These are phyloP conservation scores for Cottus gobio DNA, from an alignment of 2,113 vertebrate species.

Conservation along the genomic window DNA sequence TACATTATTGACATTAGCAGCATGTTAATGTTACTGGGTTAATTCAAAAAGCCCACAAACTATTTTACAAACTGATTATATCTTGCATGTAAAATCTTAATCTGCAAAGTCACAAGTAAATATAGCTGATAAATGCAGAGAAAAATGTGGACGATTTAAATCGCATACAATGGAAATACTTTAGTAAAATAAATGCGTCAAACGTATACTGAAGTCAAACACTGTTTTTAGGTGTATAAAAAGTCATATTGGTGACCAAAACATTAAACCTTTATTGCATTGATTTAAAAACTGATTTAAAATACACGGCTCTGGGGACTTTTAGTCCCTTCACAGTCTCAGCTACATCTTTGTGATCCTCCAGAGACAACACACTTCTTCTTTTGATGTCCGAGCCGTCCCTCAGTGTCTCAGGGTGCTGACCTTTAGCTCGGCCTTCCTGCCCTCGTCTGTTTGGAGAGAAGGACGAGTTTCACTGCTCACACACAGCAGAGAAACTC, in stretches of 20 bases:
- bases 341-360: slow-evolving; percentile 51
- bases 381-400: slow-evolving; percentile 65
- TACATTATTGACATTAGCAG: neutral
- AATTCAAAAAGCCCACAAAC: too few species aligned
- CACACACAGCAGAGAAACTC: slow-evolving; percentile 59
- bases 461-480: slow-evolving; percentile 23
- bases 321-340: neutral
- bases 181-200: neutral
- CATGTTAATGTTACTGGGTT: neutral
- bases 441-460: slow-evolving; percentile 64
- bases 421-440: slow-evolving; percentile 66
- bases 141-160: neutral
- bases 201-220: neutral
- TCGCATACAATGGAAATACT: neutral
- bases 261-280: neutral
- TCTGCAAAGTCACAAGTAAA: neutral
- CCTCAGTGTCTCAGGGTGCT: slow-evolving; percentile 51
- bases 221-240: neutral
- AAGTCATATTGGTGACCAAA: neutral
- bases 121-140: neutral
- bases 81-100: neutral
- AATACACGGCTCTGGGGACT: neutral
- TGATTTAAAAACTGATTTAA: neutral
- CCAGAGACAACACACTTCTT: slow-evolving; percentile 56
- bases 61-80: neutral